phyloP scores from a whole-genome alignment of 64 coral and sea anemone species.

The Stichodactyla mertensii region DNA sequence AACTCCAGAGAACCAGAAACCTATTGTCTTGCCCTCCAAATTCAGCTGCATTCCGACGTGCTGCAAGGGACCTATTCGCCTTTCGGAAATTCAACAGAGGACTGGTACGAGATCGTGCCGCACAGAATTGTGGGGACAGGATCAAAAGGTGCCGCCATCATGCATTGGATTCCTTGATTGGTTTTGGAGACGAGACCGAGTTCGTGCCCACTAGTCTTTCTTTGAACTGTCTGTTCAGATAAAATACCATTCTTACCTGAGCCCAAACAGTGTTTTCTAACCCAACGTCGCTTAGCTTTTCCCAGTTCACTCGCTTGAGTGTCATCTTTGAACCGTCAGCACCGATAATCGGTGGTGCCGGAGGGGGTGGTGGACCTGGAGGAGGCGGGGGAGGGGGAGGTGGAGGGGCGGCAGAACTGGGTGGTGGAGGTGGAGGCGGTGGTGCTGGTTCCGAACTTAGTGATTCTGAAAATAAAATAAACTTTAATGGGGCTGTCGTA shows the following conservation, averaged over 20 bases:
- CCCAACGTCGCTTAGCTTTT: conserved; percentile 88
- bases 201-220: too few species aligned
- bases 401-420: conserved; percentile 38
- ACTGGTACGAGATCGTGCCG: too few species aligned
- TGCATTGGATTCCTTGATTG: too few species aligned
- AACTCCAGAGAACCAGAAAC: too few species aligned
- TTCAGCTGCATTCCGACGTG: too few species aligned
- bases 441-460: background rate
- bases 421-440: conserved; percentile 40
- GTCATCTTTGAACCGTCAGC: conserved; percentile 64
- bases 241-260: conserved; percentile 37
- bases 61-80: too few species aligned
- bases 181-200: too few species aligned
- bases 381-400: conserved; percentile 70
- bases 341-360: conserved; percentile 29
- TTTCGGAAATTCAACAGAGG: too few species aligned
- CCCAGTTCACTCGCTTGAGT: conserved; percentile 94
- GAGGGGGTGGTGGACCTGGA: conserved; percentile 57
- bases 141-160: too few species aligned
- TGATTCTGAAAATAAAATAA: background rate
- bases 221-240: too few species aligned
- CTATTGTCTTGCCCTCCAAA: too few species aligned
- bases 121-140: too few species aligned
- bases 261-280: conserved; percentile 96
- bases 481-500: background rate